These are phyloP conservation scores for Epicampocera succincta DNA, from an alignment of 2,888 invertebrate species.

Conservation along the genomic window DNA sequence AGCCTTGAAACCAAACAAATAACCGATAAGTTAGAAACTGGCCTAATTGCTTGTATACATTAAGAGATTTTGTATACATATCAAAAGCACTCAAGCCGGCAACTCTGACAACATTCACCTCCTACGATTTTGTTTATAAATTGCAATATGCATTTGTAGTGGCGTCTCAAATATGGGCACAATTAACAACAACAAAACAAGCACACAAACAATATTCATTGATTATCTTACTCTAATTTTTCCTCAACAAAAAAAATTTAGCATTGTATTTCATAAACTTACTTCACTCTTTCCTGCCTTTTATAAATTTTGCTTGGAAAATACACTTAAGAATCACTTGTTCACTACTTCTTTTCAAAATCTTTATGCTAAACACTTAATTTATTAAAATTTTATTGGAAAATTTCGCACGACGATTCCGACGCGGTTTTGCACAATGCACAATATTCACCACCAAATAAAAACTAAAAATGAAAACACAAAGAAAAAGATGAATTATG, in stretches of 20 bases:
- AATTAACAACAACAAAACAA: constrained; percentile 46
- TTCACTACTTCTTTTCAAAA: neutral
- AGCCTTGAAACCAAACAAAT: no score
- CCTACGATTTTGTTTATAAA: constrained; percentile 60
- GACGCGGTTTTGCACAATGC: constrained; percentile 62
- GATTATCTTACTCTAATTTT: constrained; percentile 44
- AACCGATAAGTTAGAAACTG: no score
- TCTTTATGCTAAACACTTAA: neutral
- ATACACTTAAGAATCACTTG: neutral
- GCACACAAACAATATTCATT: constrained; percentile 48
- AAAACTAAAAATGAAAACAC: constrained; percentile 37
- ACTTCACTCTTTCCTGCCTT: constrained; percentile 9
- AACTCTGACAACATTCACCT: constrained; percentile 42
- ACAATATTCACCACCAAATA: constrained; percentile 53
- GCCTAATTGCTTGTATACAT: no score
- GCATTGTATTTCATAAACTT: constrained; percentile 13
- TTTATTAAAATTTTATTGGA: neutral
- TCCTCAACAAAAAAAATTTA: neutral
- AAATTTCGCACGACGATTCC: constrained; percentile 39
- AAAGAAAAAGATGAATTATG: constrained; percentile 18
- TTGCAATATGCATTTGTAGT: constrained; percentile 46
- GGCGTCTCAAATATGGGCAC: constrained; percentile 9
- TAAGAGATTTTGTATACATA: no score
- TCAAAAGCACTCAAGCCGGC: neutral
- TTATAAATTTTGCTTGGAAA: neutral